Base-by-base conservation (phyloP, 1,140 invertebrate genomes). In the Muscidifurax raptorellus region DNA sequence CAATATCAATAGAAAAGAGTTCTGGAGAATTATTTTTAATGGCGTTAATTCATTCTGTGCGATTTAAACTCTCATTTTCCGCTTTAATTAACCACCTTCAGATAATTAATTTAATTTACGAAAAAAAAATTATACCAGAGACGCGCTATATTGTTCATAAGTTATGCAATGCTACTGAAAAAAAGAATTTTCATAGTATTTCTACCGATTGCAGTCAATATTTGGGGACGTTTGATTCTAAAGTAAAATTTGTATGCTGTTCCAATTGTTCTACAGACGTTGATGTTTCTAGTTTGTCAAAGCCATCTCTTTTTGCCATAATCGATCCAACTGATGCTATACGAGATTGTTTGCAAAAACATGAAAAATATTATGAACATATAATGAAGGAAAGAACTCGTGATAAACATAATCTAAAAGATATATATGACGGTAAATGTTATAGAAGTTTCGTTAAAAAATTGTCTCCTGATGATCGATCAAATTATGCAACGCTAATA, bases 1-100 rank as follows among this genome's bases (percentile, higher is more conserved):
- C n/a, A n/a, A n/a, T n/a, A n/a, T n/a, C n/a, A n/a, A n/a, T n/a
- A n/a, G 15, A 74, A 36, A 74, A 74, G n/a, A 74, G 28, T 40
- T 5, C 30, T 36, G 71, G 71, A 18, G 71, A 74, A 74, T 72
- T 71, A 59, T 44, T 85, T 86, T 87, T 94, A 25, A 74, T 74
- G 30, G 32, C 32, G 15, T 74, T 74, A 74, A 36, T 40, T n/a
- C 36, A 36, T 74, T 13, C 72, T 13, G 30, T 74, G 7, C 9
- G 30, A 22, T 36, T 36, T 74, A 27, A 74, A 74, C 22, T 22
- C 0, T 36, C 72, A 3, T 40, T 36, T 36, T 36, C 30, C 22
- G 72, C 72, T 74, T 32, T 74, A 32, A 74, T 32, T 36, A 74
- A 74, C 22, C 36, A 36, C 0, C 15, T 79, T 15, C 1, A 66